Base-by-base conservation (phyloP, 2,888 invertebrate genomes). In the Acanthopleura granulata region DNA sequence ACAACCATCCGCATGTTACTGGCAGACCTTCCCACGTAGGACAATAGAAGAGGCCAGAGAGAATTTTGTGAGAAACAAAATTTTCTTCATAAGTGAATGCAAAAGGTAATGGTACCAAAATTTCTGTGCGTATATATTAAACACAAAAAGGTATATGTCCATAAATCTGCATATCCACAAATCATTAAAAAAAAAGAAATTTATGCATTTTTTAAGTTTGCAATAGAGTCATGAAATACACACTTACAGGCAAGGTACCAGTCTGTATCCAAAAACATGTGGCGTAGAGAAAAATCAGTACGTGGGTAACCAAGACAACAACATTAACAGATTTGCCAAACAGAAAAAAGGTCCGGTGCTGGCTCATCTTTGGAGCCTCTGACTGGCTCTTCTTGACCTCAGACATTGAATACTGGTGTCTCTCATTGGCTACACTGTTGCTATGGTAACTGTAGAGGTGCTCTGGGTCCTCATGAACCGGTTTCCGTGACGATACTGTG, bases 221-320 rank as follows among this genome's bases (percentile, higher is more conserved):
- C 40, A 40, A 40, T 40, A 3, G 9, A 40, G 40, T 6, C 3
- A 40, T 3, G 15, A n/a, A 49, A 14, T 29, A n/a, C 18, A 62
- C 22, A 82, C 83, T 77, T 80, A 86, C 86, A 30, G 87, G 87
- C 49, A 87, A 73, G 11, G 84, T 81, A 40, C 86, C 86, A n/a
- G 76, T 82, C 75, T 87, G 87, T 50, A 87, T 86, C 86, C 86
- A 88, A 77, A 88, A 88, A 72, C 85, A 86, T 62, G 83, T 79
- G 4, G 87, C 80, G 77, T 88, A 88, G 49, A 87, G 75, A 51
- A 85, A 84, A 50, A 88, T 84, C 72, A 85, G 86, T 18, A 86
- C 30, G 77, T 88, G 87, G 1, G 82, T 84, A 12, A 82, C 76
- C 12, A 73, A n/a, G 6, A 80, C 57, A 14, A 81, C 76, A 15